Percentiles rank a stretch among this genome's conserved stretches.
phyloP scores from a whole-genome alignment of 2,888 invertebrate genomes.

The Globia sparganii region DNA sequence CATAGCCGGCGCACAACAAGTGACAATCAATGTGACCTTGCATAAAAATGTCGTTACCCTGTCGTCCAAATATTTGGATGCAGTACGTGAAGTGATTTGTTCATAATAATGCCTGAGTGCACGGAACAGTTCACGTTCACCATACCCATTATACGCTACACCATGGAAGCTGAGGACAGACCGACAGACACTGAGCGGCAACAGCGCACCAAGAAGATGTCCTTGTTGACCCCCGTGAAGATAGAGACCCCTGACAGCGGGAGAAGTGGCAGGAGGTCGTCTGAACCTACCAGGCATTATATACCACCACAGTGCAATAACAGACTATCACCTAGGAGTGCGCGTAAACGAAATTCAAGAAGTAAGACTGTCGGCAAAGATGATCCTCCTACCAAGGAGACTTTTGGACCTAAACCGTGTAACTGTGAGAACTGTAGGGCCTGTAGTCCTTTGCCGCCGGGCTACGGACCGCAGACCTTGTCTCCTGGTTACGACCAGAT shows the following conservation, averaged over 20 bases:
- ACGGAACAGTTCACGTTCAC: constrained; percentile 86
- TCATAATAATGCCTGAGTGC: constrained; percentile 86
- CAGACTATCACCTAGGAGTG: constrained; percentile 85
- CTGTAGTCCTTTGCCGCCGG: constrained; percentile 88
- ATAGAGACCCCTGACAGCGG: constrained; percentile 86
- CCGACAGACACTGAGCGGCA: constrained; percentile 78
- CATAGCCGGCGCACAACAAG: constrained; percentile 59
- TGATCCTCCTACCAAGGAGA: constrained; percentile 77
- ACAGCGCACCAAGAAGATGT: constrained; percentile 85
- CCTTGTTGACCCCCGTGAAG: constrained; percentile 85
- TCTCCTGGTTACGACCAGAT: constrained; percentile 95
- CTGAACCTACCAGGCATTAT: constrained; percentile 85
- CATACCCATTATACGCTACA: constrained; percentile 87
- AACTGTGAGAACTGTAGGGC: constrained; percentile 88
- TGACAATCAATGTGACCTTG: constrained; percentile 58
- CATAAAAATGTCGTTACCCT: constrained; percentile 78
- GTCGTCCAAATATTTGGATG: constrained; percentile 56
- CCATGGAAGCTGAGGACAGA: constrained; percentile 87
- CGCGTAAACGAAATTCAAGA: constrained; percentile 83
- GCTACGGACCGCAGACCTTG: constrained; percentile 85
- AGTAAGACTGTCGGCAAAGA: constrained; percentile 79
- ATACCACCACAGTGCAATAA: constrained; percentile 88
- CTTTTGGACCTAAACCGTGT: constrained; percentile 84
- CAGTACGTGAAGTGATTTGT: constrained; percentile 78
- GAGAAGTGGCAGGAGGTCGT: constrained; percentile 82